phyloP scores from a whole-genome alignment of 2,113 vertebrate genomes.

The Oxyura jamaicensis region DNA sequence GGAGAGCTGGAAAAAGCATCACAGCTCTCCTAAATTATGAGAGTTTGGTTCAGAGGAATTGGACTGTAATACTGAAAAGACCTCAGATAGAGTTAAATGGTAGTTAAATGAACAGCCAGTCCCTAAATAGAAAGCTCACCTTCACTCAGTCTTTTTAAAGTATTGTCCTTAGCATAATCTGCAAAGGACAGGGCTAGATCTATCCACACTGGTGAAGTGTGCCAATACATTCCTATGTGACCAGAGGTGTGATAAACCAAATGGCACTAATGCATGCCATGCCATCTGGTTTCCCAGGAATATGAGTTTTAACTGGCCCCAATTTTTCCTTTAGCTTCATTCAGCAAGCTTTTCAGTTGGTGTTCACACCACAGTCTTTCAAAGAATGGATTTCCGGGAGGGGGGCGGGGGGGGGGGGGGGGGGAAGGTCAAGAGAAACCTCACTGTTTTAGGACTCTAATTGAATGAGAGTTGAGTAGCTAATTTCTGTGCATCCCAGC shows the following conservation, averaged over 20 bases:
- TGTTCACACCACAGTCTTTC: not conserved
- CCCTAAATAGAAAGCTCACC: not conserved
- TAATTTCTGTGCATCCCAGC: not conserved
- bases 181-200: not conserved
- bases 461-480: not conserved
- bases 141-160: not conserved
- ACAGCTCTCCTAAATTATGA: not conserved
- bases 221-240: not conserved
- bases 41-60: not conserved
- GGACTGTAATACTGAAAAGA: not conserved
- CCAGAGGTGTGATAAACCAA: not conserved
- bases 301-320: not conserved
- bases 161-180: not conserved
- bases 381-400: not conserved
- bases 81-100: not conserved
- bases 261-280: accelerated
- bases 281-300: not conserved
- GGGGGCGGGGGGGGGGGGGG: too few relatives aligned
- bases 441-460: not conserved
- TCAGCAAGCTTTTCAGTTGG: not conserved
- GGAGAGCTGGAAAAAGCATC: not conserved
- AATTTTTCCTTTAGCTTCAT: not conserved
- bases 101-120: not conserved
- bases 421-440: not conserved
- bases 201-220: not conserved